A percentile compares a stretch with the other conserved stretches of the same genome.
Conservation (phyloP, 2,113 vertebrate genomes). For the Corythoichthys haematopterus region DNA sequence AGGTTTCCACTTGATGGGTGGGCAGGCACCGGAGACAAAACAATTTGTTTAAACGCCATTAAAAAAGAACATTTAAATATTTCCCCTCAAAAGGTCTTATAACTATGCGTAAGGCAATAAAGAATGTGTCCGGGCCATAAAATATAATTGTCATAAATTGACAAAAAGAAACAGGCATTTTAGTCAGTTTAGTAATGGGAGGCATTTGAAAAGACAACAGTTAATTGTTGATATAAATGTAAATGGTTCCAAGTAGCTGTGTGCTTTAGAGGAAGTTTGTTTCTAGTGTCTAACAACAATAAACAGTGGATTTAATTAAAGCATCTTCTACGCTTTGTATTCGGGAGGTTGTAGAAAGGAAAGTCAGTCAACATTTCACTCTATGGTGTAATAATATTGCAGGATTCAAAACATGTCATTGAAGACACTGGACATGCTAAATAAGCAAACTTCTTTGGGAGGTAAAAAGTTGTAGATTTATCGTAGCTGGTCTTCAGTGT, state of each 20-base stretch:
- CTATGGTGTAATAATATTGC: slow-evolving; percentile 21
- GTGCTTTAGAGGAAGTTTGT: slow-evolving; percentile 47
- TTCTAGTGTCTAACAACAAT: slow-evolving; percentile 53
- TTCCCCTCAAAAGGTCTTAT: neutral
- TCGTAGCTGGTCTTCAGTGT: slow-evolving; percentile 3
- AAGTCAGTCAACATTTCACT: slow-evolving; percentile 36
- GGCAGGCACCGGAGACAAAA: neutral
- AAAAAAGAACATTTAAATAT: neutral
- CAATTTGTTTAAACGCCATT: neutral
- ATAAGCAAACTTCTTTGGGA: neutral
- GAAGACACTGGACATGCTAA: slow-evolving; percentile 10
- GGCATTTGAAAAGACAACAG: neutral
- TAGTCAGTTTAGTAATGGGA: neutral
- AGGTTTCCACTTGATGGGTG: neutral
- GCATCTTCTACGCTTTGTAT: slow-evolving; percentile 20
- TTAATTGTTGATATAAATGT: slow-evolving; percentile 19
- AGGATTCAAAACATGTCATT: slow-evolving; percentile 23
- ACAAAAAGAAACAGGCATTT: neutral
- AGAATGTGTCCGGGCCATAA: neutral
- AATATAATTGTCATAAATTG: too few relatives aligned
- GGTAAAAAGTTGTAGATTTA: slow-evolving; percentile 6
- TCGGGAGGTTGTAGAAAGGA: slow-evolving; percentile 22
- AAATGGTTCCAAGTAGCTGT: slow-evolving; percentile 21
- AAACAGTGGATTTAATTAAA: slow-evolving; percentile 64
- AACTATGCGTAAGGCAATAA: neutral